A percentile compares a stretch with the other conserved stretches of the same genome.
Evolutionary conservation across 2,888 invertebrate species (phyloP).

Genomic region (Melinopterus prodromus): DNA sequence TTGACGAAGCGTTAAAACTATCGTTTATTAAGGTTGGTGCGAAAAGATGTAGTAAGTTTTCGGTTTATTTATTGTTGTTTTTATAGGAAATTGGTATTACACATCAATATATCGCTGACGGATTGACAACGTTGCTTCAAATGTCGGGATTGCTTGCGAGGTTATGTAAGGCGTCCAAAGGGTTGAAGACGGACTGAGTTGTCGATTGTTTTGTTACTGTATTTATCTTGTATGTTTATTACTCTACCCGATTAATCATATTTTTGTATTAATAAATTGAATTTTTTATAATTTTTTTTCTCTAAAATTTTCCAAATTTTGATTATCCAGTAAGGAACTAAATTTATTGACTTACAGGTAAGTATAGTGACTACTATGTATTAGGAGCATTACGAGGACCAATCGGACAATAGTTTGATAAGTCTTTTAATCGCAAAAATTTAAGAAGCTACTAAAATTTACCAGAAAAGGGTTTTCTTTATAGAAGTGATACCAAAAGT

Average conservation of each 20-base stretch:
- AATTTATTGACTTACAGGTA: too few relatives aligned
- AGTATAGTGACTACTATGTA: too few relatives aligned
- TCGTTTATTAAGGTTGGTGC: constrained; percentile 77
- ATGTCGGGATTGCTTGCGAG: constrained; percentile 88
- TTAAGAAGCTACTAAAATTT: too few relatives aligned
- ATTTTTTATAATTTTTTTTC: not conserved
- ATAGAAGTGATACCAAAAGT: too few relatives aligned
- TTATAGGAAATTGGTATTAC: constrained; percentile 87
- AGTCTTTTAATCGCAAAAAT: too few relatives aligned
- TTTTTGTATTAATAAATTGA: not conserved
- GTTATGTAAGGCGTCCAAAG: constrained; percentile 67
- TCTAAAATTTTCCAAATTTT: too few relatives aligned
- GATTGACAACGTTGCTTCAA: constrained; percentile 86
- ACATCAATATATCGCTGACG: constrained; percentile 91
- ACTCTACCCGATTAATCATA: not conserved
- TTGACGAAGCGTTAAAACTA: constrained; percentile 83
- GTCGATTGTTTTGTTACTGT: not conserved
- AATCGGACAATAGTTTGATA: too few relatives aligned
- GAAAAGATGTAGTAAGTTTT: constrained; percentile 22
- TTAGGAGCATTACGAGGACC: too few relatives aligned
- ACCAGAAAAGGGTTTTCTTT: too few relatives aligned
- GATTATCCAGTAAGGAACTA: too few relatives aligned
- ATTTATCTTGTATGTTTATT: not conserved
- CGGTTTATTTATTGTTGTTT: constrained; percentile 23
- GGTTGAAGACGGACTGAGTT: constrained; percentile 24